Percentiles rank a stretch among this genome's conserved stretches.
phyloP scores from a whole-genome alignment of 2,888 invertebrate species.

The Carpatolechia fugitivella region DNA sequence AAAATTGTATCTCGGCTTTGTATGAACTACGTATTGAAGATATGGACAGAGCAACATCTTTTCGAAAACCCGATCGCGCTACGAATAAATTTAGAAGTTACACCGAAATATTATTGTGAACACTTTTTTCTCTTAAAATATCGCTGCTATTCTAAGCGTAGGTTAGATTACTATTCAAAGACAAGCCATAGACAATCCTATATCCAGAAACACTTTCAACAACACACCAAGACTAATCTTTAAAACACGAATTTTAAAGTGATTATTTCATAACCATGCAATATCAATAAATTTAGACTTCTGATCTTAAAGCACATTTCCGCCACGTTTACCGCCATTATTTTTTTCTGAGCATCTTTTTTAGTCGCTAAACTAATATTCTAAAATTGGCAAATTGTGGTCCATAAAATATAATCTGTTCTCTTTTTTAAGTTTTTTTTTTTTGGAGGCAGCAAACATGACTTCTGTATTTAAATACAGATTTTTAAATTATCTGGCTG shows the following conservation, averaged over 20 bases:
- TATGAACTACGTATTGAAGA: no score
- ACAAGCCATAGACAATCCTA: constrained; percentile 50
- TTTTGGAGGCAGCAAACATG: constrained; percentile 28
- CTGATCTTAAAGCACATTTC: constrained; percentile 34
- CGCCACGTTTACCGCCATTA: constrained; percentile 32
- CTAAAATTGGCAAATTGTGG: constrained; percentile 67
- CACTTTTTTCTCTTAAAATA: constrained; percentile 50
- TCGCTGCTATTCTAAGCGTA: constrained; percentile 58
- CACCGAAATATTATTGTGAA: constrained; percentile 41
- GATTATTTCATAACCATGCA: constrained; percentile 31
- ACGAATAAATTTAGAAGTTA: constrained; percentile 19
- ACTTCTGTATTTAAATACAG: constrained; percentile 21
- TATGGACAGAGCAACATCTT: no score
- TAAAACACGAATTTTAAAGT: constrained; percentile 32
- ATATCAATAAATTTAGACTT: constrained; percentile 1
- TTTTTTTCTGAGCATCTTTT: constrained; percentile 31
- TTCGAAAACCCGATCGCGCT: background rate
- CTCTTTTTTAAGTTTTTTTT: constrained; percentile 25
- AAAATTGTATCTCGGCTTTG: no score
- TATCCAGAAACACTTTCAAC: constrained; percentile 35
- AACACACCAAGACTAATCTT: constrained; percentile 51
- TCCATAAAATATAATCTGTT: constrained; percentile 48
- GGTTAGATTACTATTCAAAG: constrained; percentile 40
- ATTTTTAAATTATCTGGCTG: constrained; percentile 18
- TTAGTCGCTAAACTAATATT: constrained; percentile 35